These are phyloP conservation scores for Eucidaris tribuloides DNA, from an alignment of 35 echinoderm and acorn worm genomes.

Conservation along the genomic window DNA sequence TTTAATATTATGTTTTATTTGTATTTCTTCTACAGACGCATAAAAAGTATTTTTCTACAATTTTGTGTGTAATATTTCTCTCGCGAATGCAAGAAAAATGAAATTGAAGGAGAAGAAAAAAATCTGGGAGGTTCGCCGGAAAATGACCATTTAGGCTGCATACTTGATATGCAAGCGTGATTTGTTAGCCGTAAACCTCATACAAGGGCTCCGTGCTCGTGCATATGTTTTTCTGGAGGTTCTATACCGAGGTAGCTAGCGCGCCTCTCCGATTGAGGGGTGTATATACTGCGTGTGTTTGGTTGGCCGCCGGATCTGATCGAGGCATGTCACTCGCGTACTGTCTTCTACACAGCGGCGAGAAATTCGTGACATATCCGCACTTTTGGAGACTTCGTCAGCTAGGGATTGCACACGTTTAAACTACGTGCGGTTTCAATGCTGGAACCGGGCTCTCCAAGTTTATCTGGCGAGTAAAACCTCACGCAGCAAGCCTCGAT, in stretches of 20 bases:
- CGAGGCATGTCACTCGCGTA: too few species aligned
- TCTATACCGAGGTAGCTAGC: not conserved
- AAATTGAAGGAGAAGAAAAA: too few species aligned
- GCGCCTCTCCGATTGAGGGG: not conserved
- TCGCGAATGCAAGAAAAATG: too few species aligned
- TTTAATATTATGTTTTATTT: too few species aligned
- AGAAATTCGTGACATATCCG: slow-evolving; percentile 54
- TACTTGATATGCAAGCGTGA: slow-evolving; percentile 39
- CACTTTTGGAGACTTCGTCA: slow-evolving; percentile 25
- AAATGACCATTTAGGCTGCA: slow-evolving; percentile 64
- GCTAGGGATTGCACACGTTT: slow-evolving; percentile 72
- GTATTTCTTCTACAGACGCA: too few species aligned
- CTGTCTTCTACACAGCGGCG: too few species aligned
- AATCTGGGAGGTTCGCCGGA: too few species aligned
- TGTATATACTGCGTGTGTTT: not conserved
- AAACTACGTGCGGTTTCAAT: slow-evolving; percentile 73
- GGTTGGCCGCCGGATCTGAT: too few species aligned
- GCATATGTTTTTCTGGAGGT: not conserved
- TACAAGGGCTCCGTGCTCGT: slow-evolving; percentile 21
- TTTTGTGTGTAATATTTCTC: too few species aligned
- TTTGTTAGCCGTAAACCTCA: slow-evolving; percentile 39
- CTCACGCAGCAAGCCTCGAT: slow-evolving; percentile 16
- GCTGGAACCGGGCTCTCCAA: slow-evolving; percentile 34
- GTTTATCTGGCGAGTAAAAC: slow-evolving; percentile 12
- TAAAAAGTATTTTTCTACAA: too few species aligned